A percentile compares a stretch with the other conserved stretches of the same genome.
These are phyloP conservation scores for Musca vetustissima DNA, from an alignment of 1,140 invertebrate species.

Conservation along the genomic window DNA sequence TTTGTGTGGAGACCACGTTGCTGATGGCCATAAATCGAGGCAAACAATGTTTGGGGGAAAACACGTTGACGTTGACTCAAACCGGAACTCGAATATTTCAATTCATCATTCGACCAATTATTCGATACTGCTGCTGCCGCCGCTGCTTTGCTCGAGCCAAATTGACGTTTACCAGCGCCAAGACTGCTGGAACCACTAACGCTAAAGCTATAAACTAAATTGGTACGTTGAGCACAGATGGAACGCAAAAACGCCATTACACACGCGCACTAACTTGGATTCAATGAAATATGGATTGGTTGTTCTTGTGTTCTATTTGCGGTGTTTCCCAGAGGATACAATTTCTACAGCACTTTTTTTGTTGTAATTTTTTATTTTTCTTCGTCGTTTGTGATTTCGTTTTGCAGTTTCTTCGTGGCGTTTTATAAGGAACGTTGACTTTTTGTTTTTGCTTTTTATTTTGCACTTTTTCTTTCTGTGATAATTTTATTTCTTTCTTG, in stretches of 20 bases:
- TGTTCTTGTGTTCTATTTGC: not conserved
- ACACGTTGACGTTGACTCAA: not conserved
- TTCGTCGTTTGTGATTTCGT: not conserved
- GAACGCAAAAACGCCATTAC: constrained; percentile 56
- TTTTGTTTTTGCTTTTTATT: too few species aligned
- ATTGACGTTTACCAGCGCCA: not conserved
- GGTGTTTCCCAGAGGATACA: not conserved
- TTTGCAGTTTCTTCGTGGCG: not conserved
- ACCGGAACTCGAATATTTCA: not conserved
- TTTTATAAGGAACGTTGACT: not conserved
- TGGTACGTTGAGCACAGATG: constrained; percentile 47
- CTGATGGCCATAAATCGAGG: not conserved
- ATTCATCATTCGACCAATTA: not conserved
- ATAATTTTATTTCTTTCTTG: too few species aligned
- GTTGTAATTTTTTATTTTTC: not conserved
- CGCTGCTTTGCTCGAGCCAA: not conserved
- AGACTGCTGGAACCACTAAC: constrained; percentile 19
- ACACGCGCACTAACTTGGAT: constrained; percentile 28
- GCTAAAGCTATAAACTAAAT: constrained; percentile 43
- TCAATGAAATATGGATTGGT: constrained; percentile 3
- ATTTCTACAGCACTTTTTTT: not conserved
- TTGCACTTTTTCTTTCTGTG: too few species aligned
- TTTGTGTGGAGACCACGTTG: constrained; percentile 2
- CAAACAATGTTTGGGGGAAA: not conserved
- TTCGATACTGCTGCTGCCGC: not conserved